A percentile compares a stretch with the other conserved stretches of the same genome.
These are phyloP conservation scores for Novumbra hubbsi DNA, from an alignment of 2,797 vertebrate genomes.

Conservation along the genomic window DNA sequence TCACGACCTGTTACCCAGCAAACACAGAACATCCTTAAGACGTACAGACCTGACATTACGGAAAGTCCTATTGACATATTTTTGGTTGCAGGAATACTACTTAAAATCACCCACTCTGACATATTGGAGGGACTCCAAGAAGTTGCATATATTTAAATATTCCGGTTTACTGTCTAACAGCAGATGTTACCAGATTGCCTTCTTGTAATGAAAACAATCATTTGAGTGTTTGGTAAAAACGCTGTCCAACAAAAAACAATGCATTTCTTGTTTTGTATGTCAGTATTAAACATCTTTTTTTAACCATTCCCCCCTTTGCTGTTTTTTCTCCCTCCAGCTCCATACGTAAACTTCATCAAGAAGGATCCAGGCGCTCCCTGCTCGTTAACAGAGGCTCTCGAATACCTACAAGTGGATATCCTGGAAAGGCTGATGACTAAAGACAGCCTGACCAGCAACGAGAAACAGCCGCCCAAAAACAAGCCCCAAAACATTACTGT, in stretches of 20 bases:
- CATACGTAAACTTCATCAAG: conserved; percentile 90
- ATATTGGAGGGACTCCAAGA: background rate
- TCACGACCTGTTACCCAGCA: conserved; percentile 12
- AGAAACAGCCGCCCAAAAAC: conserved; percentile 76
- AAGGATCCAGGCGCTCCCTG: conserved; percentile 91
- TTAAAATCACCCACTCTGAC: background rate
- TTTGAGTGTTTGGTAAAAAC: background rate
- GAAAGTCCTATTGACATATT: too few species aligned
- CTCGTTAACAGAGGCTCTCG: conserved; percentile 93
- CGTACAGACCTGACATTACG: background rate
- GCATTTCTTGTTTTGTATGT: background rate
- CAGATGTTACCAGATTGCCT: background rate
- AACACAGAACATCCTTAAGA: background rate
- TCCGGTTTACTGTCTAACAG: background rate
- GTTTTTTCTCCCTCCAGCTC: conserved; percentile 72
- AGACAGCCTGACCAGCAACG: conserved; percentile 66
- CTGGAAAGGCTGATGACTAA: conserved; percentile 84
- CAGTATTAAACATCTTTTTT: background rate
- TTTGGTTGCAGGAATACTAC: background rate
- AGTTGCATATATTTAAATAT: background rate
- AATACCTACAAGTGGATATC: conserved; percentile 93
- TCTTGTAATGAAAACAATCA: background rate
- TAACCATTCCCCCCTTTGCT: too few species aligned
- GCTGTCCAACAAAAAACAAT: background rate
- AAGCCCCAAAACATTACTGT: conserved; percentile 91